Conservation (phyloP, 2,888 invertebrate genomes). For the Tinea semifulvella region DNA sequence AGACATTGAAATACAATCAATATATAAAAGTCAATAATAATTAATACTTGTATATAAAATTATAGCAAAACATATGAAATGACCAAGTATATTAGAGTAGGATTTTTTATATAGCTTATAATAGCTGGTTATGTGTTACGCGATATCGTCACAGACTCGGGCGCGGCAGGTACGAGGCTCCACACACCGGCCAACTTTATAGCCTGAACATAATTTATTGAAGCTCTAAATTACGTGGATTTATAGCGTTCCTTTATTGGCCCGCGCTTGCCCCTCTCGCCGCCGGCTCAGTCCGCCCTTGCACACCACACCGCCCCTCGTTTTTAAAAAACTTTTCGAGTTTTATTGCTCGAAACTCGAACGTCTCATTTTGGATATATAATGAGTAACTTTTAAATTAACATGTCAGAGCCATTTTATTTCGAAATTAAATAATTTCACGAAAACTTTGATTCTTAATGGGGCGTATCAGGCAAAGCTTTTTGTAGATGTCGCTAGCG, state of each 20-base stretch:
- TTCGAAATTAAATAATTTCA: neutral
- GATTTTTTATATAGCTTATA: neutral
- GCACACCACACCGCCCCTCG: slow-evolving; percentile 34
- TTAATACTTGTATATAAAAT: too few species aligned
- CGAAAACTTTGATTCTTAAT: too few species aligned
- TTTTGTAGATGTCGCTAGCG: too few species aligned
- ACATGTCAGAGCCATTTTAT: neutral
- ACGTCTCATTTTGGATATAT: slow-evolving; percentile 10
- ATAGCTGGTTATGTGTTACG: slow-evolving; percentile 21
- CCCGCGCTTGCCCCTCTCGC: slow-evolving; percentile 44
- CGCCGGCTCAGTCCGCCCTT: slow-evolving; percentile 26
- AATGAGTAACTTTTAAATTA: neutral
- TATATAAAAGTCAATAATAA: too few species aligned
- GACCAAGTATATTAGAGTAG: neutral
- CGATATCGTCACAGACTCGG: slow-evolving; percentile 25
- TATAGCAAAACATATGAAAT: too few species aligned
- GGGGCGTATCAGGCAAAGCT: too few species aligned
- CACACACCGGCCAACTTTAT: slow-evolving; percentile 41
- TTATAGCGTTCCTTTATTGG: slow-evolving; percentile 65
- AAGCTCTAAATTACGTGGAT: slow-evolving; percentile 66
- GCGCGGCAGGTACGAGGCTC: slow-evolving; percentile 45
- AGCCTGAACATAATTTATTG: slow-evolving; percentile 59
- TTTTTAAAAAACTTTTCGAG: slow-evolving; percentile 18
- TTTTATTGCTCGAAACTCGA: neutral
- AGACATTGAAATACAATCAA: too few species aligned